These are phyloP conservation scores for Eristalis tenax DNA, from an alignment of 2,888 invertebrate species.

Conservation along the genomic window DNA sequence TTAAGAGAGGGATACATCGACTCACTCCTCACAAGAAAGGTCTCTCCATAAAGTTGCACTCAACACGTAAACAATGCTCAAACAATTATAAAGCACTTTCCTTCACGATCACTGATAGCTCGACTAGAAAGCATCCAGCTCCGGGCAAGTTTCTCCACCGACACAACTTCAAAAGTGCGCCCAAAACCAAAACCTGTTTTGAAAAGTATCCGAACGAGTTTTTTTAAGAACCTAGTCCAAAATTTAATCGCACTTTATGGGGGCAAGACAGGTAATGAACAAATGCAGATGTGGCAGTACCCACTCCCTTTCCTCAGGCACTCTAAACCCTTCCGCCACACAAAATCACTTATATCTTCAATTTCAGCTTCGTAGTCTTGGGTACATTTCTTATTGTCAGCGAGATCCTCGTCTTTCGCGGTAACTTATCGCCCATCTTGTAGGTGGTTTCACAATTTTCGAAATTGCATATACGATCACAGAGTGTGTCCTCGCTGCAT, in stretches of 20 bases:
- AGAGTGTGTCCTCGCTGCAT: constrained; percentile 84
- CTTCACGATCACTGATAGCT: no score
- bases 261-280: background rate
- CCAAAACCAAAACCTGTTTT: background rate
- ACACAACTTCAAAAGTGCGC: background rate
- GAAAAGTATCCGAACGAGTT: background rate
- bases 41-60: no score
- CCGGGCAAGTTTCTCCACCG: background rate
- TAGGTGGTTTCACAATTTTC: constrained; percentile 84
- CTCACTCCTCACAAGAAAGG: background rate
- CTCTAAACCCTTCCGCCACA: constrained; percentile 17
- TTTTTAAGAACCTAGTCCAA: background rate
- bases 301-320: background rate
- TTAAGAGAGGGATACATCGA: no score
- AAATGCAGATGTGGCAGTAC: constrained; percentile 6
- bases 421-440: constrained; percentile 84
- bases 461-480: constrained; percentile 85
- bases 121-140: no score
- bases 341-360: constrained; percentile 82
- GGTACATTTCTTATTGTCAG: constrained; percentile 97
- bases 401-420: constrained; percentile 92
- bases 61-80: no score
- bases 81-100: no score
- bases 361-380: constrained; percentile 89
- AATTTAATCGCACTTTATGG: constrained; percentile 6